phyloP scores from a whole-genome alignment of 2,113 vertebrate genomes.

The Microcebus jonahi region DNA sequence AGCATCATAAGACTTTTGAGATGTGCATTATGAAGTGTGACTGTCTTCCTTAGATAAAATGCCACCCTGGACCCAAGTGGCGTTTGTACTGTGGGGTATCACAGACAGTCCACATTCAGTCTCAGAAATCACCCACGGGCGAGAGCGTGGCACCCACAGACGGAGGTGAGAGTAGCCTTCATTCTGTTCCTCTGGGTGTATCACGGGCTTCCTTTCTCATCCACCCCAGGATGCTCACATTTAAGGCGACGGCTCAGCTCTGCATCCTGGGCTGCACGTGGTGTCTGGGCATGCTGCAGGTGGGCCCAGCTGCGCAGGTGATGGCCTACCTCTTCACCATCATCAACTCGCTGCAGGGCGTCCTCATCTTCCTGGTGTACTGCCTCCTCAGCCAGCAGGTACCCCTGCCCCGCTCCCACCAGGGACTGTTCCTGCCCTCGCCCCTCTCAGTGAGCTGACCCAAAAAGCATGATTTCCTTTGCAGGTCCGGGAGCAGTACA shows the following conservation, averaged over 20 bases:
- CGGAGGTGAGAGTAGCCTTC: neutral
- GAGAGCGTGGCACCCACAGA: neutral
- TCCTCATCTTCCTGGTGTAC: constrained; percentile 77
- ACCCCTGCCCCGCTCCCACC: neutral
- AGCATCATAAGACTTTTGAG: neutral
- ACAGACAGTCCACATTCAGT: neutral
- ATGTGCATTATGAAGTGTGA: neutral
- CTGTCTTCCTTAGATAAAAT: neutral
- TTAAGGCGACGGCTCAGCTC: constrained; percentile 71
- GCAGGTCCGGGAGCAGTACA: constrained; percentile 63
- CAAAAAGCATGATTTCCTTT: neutral
- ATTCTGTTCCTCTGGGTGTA: too few relatives aligned
- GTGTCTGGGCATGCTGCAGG: constrained; percentile 72
- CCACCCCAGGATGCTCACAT: constrained; percentile 62
- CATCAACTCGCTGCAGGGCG: constrained; percentile 71
- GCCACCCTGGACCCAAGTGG: neutral
- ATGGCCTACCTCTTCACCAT: constrained; percentile 76
- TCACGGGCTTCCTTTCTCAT: neutral
- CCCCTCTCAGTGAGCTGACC: neutral
- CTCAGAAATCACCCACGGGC: neutral
- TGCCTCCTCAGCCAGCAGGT: constrained; percentile 80
- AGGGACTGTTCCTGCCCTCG: rapidly evolving
- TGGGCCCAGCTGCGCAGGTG: rapidly evolving
- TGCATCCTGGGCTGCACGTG: constrained; percentile 74
- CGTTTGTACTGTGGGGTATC: neutral